Evolutionary conservation across 2,113 vertebrate species (phyloP), one percentile per base, ranked within the genome.

Genomic region (Epinephelus cyanopodus): DNA sequence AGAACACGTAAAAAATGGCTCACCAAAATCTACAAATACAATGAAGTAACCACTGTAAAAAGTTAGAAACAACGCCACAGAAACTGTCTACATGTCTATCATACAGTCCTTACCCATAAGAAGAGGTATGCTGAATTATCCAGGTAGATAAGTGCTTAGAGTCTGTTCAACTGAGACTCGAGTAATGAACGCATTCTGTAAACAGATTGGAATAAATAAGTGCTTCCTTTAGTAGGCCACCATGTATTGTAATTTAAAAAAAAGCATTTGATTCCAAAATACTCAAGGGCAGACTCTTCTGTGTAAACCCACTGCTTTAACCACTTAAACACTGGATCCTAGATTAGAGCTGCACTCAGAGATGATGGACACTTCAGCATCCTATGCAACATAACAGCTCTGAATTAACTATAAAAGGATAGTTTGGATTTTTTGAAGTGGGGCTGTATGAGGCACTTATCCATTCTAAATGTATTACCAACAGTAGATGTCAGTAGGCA

Each of bases 101-200:
- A 56, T 97, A 97, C 96, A 97, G 96, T 97, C 95, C 93, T 96
- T 97, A 97, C 96, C 96, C 95, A 95, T 96, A 96, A 96, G 95
- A 96, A 97, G 97, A 98, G 97, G 97, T 98, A 98, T 96, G 96
- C 96, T 95, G 96, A 97, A 97, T 96, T 95, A 95, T 97, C 97
- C 96, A 98, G 97, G 97, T 98, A 98, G 97, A 98, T 98, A 96
- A 95, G 96, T 97, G 96, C 97, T 95, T 87, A 94, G 95, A 96
- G 95, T 96, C 95, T 95, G 94, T 96, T 94, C 86, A 96, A 95
- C 94, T 93, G 94, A 95, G 93, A 88, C 61, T 73, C n/a, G 78
- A 83, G 68, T 81, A 0, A 72, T 57, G 17, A 37, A 61, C 14
- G 3, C 18, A 21, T 23, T 56, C 37, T 89, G 77, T 90, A 90